These are phyloP conservation scores for Adelphocoris suturalis DNA, from an alignment of 2,888 invertebrate genomes.

Conservation along the genomic window DNA sequence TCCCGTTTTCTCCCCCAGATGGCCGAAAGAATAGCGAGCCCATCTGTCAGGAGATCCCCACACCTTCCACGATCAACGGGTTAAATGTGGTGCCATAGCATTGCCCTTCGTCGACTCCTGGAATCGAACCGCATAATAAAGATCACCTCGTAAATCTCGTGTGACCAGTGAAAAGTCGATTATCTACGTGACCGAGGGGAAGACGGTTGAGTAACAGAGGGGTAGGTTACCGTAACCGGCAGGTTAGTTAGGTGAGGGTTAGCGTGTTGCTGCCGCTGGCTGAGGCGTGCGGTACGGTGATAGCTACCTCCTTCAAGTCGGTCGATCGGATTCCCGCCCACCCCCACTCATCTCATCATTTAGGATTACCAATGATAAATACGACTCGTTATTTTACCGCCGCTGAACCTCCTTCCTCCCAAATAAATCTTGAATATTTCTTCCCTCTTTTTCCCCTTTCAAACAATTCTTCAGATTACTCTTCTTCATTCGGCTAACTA, in stretches of 20 bases:
- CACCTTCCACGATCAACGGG: constrained; percentile 35
- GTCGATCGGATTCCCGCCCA: constrained; percentile 41
- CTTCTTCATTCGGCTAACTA: constrained; percentile 29
- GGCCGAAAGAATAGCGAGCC: constrained; percentile 18
- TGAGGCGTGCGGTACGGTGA: neutral
- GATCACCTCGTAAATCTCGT: constrained; percentile 59
- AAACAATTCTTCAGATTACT: neutral
- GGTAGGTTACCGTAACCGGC: neutral
- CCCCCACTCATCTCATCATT: constrained; percentile 41
- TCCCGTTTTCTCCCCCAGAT: constrained; percentile 18
- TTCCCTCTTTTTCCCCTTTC: neutral
- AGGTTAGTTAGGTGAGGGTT: neutral
- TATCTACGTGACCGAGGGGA: constrained; percentile 46
- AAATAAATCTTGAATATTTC: constrained; percentile 56
- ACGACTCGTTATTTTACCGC: constrained; percentile 46
- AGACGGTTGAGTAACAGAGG: neutral
- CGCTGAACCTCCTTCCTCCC: neutral
- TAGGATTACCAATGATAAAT: constrained; percentile 60
- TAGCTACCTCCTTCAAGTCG: constrained; percentile 6
- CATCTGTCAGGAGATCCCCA: constrained; percentile 51
- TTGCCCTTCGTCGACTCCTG: constrained; percentile 43
- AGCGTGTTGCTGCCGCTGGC: neutral
- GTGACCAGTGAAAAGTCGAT: constrained; percentile 57
- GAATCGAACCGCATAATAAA: constrained; percentile 61
- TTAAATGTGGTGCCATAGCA: constrained; percentile 48